Evolutionary conservation across 2,113 vertebrate genomes (phyloP).

Genomic region (Raja brachyura): DNA sequence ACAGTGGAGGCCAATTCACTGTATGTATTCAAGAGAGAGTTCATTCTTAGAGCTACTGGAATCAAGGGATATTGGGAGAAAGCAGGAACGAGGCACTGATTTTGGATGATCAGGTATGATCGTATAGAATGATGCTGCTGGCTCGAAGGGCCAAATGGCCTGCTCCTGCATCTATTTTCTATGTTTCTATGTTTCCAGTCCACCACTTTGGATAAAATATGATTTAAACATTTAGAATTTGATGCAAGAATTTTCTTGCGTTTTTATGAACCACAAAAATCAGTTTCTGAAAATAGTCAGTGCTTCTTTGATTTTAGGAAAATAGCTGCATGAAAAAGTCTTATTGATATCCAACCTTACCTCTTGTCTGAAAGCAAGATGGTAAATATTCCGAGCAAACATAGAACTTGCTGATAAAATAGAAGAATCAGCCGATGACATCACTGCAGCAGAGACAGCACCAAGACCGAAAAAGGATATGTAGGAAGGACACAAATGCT

Average conservation of each 20-base stretch:
- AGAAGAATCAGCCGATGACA: slow-evolving; percentile 95
- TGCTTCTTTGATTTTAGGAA: neutral
- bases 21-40: too few species aligned
- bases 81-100: too few species aligned
- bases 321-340: neutral
- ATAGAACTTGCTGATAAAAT: slow-evolving; percentile 96
- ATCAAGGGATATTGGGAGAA: too few species aligned
- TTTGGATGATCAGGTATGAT: too few species aligned
- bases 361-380: slow-evolving; percentile 87
- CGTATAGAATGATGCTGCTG: too few species aligned
- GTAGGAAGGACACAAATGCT: slow-evolving; percentile 85
- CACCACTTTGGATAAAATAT: neutral
- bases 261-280: neutral
- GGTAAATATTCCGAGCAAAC: slow-evolving; percentile 95
- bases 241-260: neutral
- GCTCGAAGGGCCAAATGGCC: too few species aligned
- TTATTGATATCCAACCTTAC: slow-evolving; percentile 56
- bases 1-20: too few species aligned
- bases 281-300: neutral
- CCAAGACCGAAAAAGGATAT: slow-evolving; percentile 90
- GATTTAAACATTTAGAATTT: neutral
- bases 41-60: too few species aligned
- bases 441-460: slow-evolving; percentile 88
- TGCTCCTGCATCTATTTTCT: too few species aligned
- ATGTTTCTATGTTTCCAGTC: too few species aligned